Evolutionary conservation across 2,113 vertebrate species (phyloP), one percentile per base, ranked within the genome.

Genomic region (Solea solea): DNA sequence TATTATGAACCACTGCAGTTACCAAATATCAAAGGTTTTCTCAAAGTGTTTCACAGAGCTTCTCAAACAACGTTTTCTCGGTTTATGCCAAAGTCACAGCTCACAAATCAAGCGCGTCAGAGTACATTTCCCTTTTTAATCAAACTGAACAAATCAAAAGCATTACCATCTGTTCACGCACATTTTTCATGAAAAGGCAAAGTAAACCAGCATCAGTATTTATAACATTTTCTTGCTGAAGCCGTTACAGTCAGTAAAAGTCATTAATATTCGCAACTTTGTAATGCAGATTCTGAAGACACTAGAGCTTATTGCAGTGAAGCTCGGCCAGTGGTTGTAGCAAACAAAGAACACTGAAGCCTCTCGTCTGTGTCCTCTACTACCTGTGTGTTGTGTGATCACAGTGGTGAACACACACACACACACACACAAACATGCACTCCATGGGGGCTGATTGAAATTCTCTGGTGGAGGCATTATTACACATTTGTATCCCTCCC

Each of bases 401-500:
- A 83, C 70, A 60, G 67, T 3, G 27, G 64, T 75, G 74, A 56
- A 45, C n/a, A 25, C 41, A 76, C 59, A 53, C n/a, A 25, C 41
- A 76, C 59, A 53, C 48, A 73, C 69, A 67, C 72, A 77, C 49
- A 78, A 55, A 21, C 59, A 57, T 70, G 55, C 64, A 61, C 56
- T 59, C 53, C 12, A 15, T 14, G 70, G 75, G 67, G 78, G 77
- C 88, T 93, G 92, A 93, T 93, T 92, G 85, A 91, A 91, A 93
- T 94, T 93, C 90, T 82, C 78, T 68, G 78, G 82, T 76, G 62
- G 90, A 83, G 90, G 75, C 68, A 86, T 89, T 88, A 85, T 88
- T 93, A 91, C 91, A 93, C 85, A 67, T 92, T 89, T 74, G 78
- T 84, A 85, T 86, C 90, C 83, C 86, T 89, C 82, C 84, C 90